A percentile compares a stretch with the other conserved stretches of the same genome.
Conservation (phyloP, 2,888 invertebrate genomes). For the Scrobipalpa atriplicella region DNA sequence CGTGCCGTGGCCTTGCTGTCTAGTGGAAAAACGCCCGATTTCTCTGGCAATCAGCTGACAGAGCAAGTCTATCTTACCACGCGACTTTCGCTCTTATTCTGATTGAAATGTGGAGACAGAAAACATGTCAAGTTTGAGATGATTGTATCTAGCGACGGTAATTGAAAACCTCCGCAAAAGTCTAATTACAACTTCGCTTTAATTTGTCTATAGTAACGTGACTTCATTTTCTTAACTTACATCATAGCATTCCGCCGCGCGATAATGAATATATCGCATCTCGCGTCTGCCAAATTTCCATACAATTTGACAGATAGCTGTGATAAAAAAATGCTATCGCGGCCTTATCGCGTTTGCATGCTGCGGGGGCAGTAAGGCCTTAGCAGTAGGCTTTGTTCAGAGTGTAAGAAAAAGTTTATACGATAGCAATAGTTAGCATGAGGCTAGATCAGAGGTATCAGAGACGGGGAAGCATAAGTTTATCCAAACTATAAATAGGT, state of each 20-base stretch:
- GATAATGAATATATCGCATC: no score
- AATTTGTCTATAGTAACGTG: constrained; percentile 23
- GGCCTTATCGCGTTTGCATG: no score
- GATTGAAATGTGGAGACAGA: background rate
- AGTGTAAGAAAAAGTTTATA: no score
- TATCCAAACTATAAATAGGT: background rate
- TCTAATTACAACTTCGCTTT: constrained; percentile 30
- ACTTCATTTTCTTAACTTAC: constrained; percentile 11
- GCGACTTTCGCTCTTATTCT: background rate
- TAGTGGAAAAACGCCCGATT: no score
- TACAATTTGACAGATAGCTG: background rate
- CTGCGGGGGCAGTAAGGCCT: no score
- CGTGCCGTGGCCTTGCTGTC: no score
- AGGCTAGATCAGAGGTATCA: no score
- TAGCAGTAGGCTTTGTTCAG: no score
- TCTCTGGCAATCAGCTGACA: constrained; percentile 29
- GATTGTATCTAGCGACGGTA: constrained; percentile 26
- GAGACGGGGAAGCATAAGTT: no score
- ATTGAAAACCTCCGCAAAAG: constrained; percentile 34
- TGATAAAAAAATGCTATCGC: background rate
- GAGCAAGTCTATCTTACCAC: background rate
- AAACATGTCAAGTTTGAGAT: background rate
- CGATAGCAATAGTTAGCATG: no score
- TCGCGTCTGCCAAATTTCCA: no score
- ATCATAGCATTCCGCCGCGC: background rate